Evolutionary conservation across 2,888 invertebrate genomes (phyloP).

Genomic region (Microctonus aethiopoides): DNA sequence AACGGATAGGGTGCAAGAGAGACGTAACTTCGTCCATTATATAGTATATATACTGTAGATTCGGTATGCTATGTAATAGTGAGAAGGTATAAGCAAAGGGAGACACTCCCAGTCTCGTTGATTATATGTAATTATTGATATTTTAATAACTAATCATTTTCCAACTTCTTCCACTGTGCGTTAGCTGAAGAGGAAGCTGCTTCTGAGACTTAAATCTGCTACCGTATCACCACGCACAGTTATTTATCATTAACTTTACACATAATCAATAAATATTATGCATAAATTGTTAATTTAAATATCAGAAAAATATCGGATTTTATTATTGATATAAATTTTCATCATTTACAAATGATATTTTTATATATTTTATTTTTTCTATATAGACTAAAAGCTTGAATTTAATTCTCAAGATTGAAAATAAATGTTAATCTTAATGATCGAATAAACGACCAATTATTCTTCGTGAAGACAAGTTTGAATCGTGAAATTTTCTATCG

Average conservation of each 20-base stretch:
- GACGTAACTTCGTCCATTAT: constrained; percentile 28
- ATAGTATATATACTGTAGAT: constrained; percentile 12
- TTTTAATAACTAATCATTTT: constrained; percentile 68
- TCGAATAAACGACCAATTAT: constrained; percentile 16
- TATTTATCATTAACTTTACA: constrained; percentile 14
- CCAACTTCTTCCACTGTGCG: constrained; percentile 42
- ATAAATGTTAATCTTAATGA: constrained; percentile 25
- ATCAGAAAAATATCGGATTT: no score
- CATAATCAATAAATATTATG: neutral
- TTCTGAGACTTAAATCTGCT: constrained; percentile 54
- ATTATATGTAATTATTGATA: constrained; percentile 67
- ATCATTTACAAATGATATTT: neutral
- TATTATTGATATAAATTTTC: neutral
- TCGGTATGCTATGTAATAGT: constrained; percentile 8
- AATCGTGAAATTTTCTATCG: constrained; percentile 30
- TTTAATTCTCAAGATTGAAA: constrained; percentile 6
- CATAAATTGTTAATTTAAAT: no score
- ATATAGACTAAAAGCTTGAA: neutral
- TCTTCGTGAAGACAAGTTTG: constrained; percentile 23
- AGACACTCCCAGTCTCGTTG: constrained; percentile 64
- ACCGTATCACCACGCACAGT: constrained; percentile 53
- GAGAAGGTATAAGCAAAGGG: constrained; percentile 36
- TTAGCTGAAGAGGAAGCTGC: constrained; percentile 31
- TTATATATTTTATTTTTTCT: neutral
- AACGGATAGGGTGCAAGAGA: constrained; percentile 33